These are phyloP conservation scores for Chrysolina americana DNA, from an alignment of 2,888 invertebrate genomes.

Conservation along the genomic window DNA sequence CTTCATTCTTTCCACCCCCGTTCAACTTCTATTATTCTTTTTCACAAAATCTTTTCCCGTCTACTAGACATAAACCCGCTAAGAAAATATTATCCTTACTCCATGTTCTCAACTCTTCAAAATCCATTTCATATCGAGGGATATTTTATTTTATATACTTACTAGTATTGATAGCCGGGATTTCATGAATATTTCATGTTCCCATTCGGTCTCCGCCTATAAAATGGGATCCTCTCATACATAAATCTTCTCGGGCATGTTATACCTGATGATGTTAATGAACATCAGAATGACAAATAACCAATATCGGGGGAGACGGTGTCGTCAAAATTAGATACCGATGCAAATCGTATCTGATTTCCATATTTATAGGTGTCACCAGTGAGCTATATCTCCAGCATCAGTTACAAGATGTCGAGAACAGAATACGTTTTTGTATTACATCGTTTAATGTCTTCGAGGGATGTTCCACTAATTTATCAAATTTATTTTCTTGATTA, in stretches of 20 bases:
- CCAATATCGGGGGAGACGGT: slow-evolving; percentile 38
- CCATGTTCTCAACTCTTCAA: slow-evolving; percentile 1
- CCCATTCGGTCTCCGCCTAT: slow-evolving; percentile 9
- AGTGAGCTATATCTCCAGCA: slow-evolving; percentile 35
- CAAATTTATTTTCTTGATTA: slow-evolving; percentile 19
- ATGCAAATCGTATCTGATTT: slow-evolving; percentile 42
- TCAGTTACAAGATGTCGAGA: slow-evolving; percentile 38
- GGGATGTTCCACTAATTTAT: not conserved
- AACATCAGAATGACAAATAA: slow-evolving; percentile 48
- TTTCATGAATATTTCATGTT: slow-evolving; percentile 34
- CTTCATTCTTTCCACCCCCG: no score
- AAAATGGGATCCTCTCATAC: slow-evolving; percentile 30
- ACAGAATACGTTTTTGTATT: slow-evolving; percentile 36
- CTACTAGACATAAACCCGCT: not conserved
- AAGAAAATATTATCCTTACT: not conserved
- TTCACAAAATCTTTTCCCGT: no score
- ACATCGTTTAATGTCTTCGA: slow-evolving; percentile 15
- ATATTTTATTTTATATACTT: slow-evolving; percentile 26
- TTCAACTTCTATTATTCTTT: no score
- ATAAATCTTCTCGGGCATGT: slow-evolving; percentile 39
- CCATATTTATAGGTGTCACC: slow-evolving; percentile 46
- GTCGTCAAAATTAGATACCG: slow-evolving; percentile 46
- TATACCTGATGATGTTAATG: slow-evolving; percentile 47
- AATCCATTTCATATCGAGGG: not conserved
- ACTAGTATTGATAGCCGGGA: slow-evolving; percentile 22